phyloP scores from a whole-genome alignment of 1,140 invertebrate species.

The Bombus impatiens region DNA sequence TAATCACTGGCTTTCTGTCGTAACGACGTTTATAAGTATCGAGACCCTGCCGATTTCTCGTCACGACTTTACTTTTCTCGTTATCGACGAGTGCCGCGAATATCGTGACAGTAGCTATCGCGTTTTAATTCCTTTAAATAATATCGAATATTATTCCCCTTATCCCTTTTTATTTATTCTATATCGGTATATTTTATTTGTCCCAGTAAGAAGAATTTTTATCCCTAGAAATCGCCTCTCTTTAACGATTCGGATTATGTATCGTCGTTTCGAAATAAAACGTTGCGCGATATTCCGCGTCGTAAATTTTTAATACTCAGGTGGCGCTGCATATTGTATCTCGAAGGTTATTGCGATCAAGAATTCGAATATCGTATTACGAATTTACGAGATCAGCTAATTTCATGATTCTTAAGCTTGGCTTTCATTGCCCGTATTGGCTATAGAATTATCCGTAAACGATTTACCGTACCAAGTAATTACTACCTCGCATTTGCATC shows the following conservation, averaged over 20 bases:
- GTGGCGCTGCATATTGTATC: background rate
- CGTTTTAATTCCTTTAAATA: background rate
- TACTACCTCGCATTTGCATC: background rate
- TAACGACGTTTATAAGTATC: slow-evolving; percentile 71
- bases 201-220: background rate
- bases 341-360: slow-evolving; percentile 4
- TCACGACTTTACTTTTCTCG: slow-evolving; percentile 42
- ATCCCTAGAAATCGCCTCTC: background rate
- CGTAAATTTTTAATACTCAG: slow-evolving; percentile 19
- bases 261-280: background rate
- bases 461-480: too few relatives aligned
- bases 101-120: background rate
- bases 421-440: background rate
- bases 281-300: background rate
- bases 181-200: background rate
- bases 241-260: background rate
- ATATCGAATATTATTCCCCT: background rate
- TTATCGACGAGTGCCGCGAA: slow-evolving; percentile 20
- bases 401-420: slow-evolving; percentile 13
- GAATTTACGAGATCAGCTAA: slow-evolving; percentile 13
- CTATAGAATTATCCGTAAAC: background rate
- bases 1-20: slow-evolving; percentile 62
- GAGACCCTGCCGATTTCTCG: slow-evolving; percentile 26
- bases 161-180: background rate
- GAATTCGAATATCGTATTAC: background rate